Conservation (phyloP, 2,113 vertebrate genomes). For the Neogobius melanostomus region DNA sequence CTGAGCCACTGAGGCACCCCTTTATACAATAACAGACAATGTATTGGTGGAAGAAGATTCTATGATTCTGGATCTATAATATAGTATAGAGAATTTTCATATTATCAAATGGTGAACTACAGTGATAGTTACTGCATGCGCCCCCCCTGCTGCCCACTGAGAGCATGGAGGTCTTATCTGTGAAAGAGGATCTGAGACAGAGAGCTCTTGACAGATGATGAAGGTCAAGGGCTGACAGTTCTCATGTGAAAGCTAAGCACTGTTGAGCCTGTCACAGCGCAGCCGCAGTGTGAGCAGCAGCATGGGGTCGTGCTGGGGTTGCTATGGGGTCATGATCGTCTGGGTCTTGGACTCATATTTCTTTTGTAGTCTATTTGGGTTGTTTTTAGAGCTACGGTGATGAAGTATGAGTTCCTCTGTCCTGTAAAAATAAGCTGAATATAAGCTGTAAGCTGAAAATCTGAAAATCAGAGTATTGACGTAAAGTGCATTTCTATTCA, state of each 20-base stretch:
- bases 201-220: conserved; percentile 47
- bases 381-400: too few relatives aligned
- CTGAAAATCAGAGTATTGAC: too few relatives aligned
- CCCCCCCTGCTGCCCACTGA: not conserved
- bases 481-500: too few relatives aligned
- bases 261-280: not conserved
- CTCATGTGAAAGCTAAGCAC: conserved; percentile 38
- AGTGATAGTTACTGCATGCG: not conserved
- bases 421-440: too few relatives aligned
- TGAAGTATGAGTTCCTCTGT: too few relatives aligned
- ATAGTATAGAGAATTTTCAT: too few relatives aligned
- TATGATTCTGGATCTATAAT: too few relatives aligned
- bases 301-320: not conserved
- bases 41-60: too few relatives aligned
- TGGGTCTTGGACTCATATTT: not conserved
- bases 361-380: too few relatives aligned
- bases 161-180: conserved; percentile 2
- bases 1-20: too few relatives aligned
- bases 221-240: conserved; percentile 54
- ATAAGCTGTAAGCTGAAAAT: too few relatives aligned
- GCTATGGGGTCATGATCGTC: not conserved
- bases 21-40: too few relatives aligned
- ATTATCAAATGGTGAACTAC: not conserved
- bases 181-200: conserved; percentile 45
- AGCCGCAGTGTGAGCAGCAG: conserved; percentile 12